Evolutionary conservation across 2,797 vertebrate genomes (phyloP).

Genomic region (Alosa sapidissima): DNA sequence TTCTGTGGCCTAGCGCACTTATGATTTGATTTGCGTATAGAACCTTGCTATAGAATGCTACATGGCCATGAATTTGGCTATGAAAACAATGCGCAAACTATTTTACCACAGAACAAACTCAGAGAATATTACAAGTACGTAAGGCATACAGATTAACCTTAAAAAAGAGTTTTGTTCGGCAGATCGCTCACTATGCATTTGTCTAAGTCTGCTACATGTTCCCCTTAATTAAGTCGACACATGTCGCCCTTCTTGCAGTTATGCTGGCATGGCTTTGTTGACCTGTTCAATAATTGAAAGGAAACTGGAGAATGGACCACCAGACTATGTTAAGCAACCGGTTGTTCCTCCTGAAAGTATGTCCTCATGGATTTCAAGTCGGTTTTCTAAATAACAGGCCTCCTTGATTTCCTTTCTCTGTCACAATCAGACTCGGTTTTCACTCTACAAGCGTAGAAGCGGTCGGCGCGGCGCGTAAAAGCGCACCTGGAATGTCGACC

Average conservation of each 20-base stretch:
- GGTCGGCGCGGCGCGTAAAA: not conserved
- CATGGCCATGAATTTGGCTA: too few relatives aligned
- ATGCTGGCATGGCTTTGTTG: slow-evolving; percentile 61
- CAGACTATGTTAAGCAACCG: slow-evolving; percentile 35
- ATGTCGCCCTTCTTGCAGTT: slow-evolving; percentile 39
- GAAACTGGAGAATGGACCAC: slow-evolving; percentile 61
- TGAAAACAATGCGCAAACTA: too few relatives aligned
- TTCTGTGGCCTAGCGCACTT: not conserved
- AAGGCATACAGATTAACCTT: too few relatives aligned
- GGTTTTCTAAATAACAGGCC: not conserved
- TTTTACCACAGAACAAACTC: too few relatives aligned
- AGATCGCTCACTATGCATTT: not conserved
- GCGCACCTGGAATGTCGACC: not conserved
- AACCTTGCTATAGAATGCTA: too few relatives aligned
- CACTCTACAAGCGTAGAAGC: too few relatives aligned
- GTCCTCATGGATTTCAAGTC: slow-evolving; percentile 28
- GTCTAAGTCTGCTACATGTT: not conserved
- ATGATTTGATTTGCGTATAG: not conserved
- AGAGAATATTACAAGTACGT: too few relatives aligned
- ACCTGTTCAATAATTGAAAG: slow-evolving; percentile 69
- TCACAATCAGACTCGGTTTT: not conserved
- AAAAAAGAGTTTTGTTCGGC: too few relatives aligned
- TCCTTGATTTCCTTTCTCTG: not conserved
- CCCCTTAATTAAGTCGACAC: slow-evolving; percentile 32
- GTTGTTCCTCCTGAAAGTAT: slow-evolving; percentile 39